A percentile compares a stretch with the other conserved stretches of the same genome.
phyloP scores from a whole-genome alignment of 2,888 invertebrate species.

The Lycophotia porphyrea region DNA sequence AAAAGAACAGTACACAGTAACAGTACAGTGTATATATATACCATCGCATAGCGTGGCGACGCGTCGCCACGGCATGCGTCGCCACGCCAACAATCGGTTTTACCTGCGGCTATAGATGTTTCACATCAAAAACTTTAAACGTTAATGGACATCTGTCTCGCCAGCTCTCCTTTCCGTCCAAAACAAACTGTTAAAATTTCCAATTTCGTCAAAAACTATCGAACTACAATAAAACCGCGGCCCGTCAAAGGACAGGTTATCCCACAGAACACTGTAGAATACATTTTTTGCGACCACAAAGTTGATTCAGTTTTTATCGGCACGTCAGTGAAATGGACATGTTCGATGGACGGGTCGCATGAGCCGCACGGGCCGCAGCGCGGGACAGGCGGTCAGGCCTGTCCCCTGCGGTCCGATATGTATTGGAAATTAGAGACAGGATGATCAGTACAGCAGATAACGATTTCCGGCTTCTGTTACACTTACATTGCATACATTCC shows the following conservation, averaged over 20 bases:
- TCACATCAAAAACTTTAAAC: slow-evolving; percentile 11
- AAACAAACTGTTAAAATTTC: slow-evolving; percentile 63
- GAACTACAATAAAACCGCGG: slow-evolving; percentile 64
- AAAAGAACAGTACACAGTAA: too few species aligned
- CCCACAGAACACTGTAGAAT: slow-evolving; percentile 64
- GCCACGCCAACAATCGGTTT: too few species aligned
- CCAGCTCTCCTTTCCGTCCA: slow-evolving; percentile 59
- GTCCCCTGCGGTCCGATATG: slow-evolving; percentile 50
- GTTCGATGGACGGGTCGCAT: slow-evolving; percentile 77
- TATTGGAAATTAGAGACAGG: slow-evolving; percentile 54
- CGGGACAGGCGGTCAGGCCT: slow-evolving; percentile 62
- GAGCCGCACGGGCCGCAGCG: slow-evolving; percentile 68
- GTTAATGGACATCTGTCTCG: slow-evolving; percentile 33
- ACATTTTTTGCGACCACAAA: slow-evolving; percentile 72
- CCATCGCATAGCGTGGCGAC: too few species aligned
- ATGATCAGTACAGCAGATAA: slow-evolving; percentile 21
- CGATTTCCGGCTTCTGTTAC: slow-evolving; percentile 24
- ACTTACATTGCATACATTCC: slow-evolving; percentile 11
- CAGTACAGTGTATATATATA: too few species aligned
- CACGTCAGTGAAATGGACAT: slow-evolving; percentile 70
- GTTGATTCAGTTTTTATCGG: slow-evolving; percentile 74
- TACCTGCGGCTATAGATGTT: too few species aligned
- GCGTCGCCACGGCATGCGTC: too few species aligned
- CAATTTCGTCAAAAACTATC: slow-evolving; percentile 65
- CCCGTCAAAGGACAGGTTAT: slow-evolving; percentile 68